Evolutionary conservation across 2,797 vertebrate genomes (phyloP).

Genomic region (Anas bahamensis): DNA sequence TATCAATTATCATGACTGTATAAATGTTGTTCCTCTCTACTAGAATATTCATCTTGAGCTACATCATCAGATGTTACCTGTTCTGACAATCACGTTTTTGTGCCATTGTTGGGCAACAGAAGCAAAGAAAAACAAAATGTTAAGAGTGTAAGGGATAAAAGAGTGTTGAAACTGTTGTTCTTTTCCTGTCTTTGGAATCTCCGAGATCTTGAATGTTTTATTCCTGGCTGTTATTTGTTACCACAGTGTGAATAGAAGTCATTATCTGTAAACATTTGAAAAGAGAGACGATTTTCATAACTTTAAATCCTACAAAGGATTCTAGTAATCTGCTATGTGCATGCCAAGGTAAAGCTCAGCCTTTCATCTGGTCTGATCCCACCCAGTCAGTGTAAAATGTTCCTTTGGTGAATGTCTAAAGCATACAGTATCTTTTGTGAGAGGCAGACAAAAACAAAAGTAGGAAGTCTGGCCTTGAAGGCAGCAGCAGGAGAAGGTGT

Average conservation of each 20-base stretch:
- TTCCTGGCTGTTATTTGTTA: slow-evolving; percentile 55
- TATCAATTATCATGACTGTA: slow-evolving; percentile 70
- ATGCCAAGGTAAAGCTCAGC: slow-evolving; percentile 31
- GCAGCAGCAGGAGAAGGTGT: slow-evolving; percentile 40
- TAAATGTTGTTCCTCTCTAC: slow-evolving; percentile 61
- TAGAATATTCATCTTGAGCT: slow-evolving; percentile 62
- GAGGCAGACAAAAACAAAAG: slow-evolving; percentile 6
- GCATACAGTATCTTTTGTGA: slow-evolving; percentile 7
- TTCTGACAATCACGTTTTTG: slow-evolving; percentile 63
- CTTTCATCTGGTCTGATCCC: slow-evolving; percentile 71
- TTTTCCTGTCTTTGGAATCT: slow-evolving; percentile 61
- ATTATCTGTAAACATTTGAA: slow-evolving; percentile 59
- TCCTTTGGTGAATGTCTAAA: slow-evolving; percentile 64
- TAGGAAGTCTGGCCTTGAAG: slow-evolving; percentile 21
- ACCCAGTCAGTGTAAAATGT: slow-evolving; percentile 61
- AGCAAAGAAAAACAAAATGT: slow-evolving; percentile 68
- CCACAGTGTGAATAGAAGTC: slow-evolving; percentile 61
- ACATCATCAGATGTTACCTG: slow-evolving; percentile 63
- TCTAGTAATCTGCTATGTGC: slow-evolving; percentile 47
- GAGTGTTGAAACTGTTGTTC: slow-evolving; percentile 58
- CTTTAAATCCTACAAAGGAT: slow-evolving; percentile 67
- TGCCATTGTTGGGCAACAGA: slow-evolving; percentile 67
- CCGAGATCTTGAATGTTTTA: slow-evolving; percentile 55
- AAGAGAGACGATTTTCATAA: slow-evolving; percentile 67
- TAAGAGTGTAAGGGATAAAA: slow-evolving; percentile 73